phyloP scores from a whole-genome alignment of 1,140 invertebrate species.

The Drosophila bipectinata region DNA sequence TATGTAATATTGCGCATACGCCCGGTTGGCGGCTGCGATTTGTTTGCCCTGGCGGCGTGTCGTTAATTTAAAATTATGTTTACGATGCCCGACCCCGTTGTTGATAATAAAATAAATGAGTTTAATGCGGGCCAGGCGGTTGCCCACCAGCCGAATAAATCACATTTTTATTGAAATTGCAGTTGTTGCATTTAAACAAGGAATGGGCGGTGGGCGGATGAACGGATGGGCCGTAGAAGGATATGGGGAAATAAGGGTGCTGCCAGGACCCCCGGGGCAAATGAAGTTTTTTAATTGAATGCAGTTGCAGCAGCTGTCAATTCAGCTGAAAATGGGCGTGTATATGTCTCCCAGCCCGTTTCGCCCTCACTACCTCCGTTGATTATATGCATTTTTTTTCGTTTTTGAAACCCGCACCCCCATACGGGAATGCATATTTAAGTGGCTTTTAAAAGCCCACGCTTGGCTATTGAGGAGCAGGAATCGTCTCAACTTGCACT shows the following conservation, averaged over 20 bases:
- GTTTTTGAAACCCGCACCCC: constrained; percentile 2
- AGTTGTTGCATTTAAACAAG: constrained; percentile 42
- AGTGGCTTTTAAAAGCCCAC: constrained; percentile 68
- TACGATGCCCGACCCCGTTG: constrained; percentile 49
- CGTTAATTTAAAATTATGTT: constrained; percentile 68
- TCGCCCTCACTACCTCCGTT: neutral
- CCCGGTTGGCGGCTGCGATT: constrained; percentile 46
- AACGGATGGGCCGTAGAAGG: neutral
- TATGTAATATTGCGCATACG: constrained; percentile 58
- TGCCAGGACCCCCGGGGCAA: constrained; percentile 26
- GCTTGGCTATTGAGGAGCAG: constrained; percentile 29
- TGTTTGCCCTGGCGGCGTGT: constrained; percentile 55
- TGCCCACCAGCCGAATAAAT: constrained; percentile 40
- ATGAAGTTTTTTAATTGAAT: constrained; percentile 66
- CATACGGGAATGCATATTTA: constrained; percentile 62
- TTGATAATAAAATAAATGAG: constrained; percentile 66
- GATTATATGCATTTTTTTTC: neutral
- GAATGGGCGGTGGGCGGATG: neutral
- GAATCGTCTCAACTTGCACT: constrained; percentile 45
- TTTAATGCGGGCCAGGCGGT: constrained; percentile 36
- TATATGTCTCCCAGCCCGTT: constrained; percentile 12
- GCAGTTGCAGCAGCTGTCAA: constrained; percentile 64
- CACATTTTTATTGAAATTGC: constrained; percentile 62
- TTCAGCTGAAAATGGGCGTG: constrained; percentile 34
- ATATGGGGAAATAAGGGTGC: neutral